Evolutionary conservation across 1,140 invertebrate species (phyloP), one percentile per base, ranked within the genome.

Genomic region (Bombus superbus): DNA sequence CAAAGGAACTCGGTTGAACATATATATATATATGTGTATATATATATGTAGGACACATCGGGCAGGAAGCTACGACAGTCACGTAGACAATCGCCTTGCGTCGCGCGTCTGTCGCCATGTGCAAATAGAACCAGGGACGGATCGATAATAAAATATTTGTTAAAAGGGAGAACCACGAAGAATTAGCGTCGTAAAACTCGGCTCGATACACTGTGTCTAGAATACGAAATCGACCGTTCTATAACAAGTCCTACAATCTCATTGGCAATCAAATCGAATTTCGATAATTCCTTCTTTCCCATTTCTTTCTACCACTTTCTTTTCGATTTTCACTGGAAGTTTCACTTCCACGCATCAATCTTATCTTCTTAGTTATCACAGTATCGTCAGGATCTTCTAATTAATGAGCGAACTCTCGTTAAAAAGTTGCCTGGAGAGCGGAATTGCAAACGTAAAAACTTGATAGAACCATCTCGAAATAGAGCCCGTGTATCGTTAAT

Each of bases 21-120:
- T 77, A 91, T 10, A 42, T 10, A 40, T 40, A 6, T 10, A 42
- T 10, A 47, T 53, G 22, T 53, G 22, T 53, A 53, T 47, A 18
- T 53, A 47, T 47, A 53, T 91, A 93, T 93, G 89, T 93, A 87
- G 93, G 92, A 92, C 92, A 93, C 92, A 91, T 86, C 80, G 85
- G 91, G 87, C 92, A 93, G 93, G 93, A 94, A 94, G 89, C 90
- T 83, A 89, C 79, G 85, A 80, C 83, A 86, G 90, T 93, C 92
- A 93, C 93, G 92, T 93, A 94, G 86, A 90, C 89, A 92, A 93
- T 93, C 91, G 90, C 81, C 82, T 93, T 93, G 92, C 92, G 86
- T 81, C 77, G 88, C 89, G 90, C 91, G 92, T 93, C 89, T 91
- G 90, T 91, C 89, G 89, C 90, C 79, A 84, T 80, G 87, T 83